Conservation (phyloP, 2,113 vertebrate species). For the Orientallactaga bullata region DNA sequence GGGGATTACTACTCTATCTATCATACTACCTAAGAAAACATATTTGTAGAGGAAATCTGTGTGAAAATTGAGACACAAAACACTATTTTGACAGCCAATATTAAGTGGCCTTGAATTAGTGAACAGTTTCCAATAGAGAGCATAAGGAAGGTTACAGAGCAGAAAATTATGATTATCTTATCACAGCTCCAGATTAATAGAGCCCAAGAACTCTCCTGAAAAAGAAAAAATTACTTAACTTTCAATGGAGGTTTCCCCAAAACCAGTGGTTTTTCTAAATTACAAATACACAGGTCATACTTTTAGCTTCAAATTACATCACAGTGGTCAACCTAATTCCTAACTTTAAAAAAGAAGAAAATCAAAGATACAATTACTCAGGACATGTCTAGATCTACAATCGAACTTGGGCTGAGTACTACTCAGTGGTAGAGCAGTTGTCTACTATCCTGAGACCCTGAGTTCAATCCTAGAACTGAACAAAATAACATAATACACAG, state of each 20-base stretch:
- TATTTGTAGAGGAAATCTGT: constrained; percentile 8
- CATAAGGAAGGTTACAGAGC: constrained; percentile 52
- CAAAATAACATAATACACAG: neutral
- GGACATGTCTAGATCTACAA: constrained; percentile 15
- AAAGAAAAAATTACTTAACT: constrained; percentile 45
- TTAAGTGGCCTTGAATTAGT: neutral
- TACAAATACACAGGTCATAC: neutral
- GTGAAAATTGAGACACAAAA: neutral
- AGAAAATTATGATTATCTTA: constrained; percentile 4
- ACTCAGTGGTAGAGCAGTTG: neutral
- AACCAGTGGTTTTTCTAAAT: constrained; percentile 38
- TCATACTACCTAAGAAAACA: constrained; percentile 52
- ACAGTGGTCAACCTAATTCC: constrained; percentile 6
- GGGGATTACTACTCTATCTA: neutral
- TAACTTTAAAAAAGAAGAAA: neutral
- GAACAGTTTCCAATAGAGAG: neutral
- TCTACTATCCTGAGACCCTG: neutral
- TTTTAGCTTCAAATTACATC: constrained; percentile 48
- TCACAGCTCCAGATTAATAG: neutral
- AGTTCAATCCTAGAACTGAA: neutral
- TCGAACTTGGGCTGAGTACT: neutral
- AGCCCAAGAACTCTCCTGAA: neutral
- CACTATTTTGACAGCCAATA: neutral
- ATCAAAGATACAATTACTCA: neutral
- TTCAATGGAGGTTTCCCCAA: neutral